phyloP scores from a whole-genome alignment of 2,797 vertebrate genomes.

The Moxostoma hubbsi region DNA sequence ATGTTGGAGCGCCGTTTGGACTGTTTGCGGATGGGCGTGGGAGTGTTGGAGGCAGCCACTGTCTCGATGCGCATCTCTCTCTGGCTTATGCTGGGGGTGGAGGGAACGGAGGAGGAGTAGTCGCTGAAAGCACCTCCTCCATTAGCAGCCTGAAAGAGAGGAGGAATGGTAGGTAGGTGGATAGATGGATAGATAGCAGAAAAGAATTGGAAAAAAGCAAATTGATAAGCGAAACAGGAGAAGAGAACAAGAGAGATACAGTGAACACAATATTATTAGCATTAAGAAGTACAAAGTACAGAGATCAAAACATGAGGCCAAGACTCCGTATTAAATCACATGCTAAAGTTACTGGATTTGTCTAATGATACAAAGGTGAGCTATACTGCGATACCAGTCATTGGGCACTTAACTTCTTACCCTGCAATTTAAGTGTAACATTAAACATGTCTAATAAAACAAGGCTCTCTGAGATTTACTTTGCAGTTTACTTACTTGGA shows the following conservation, averaged over 20 bases:
- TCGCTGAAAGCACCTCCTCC: conserved; percentile 94
- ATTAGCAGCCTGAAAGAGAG: conserved; percentile 86
- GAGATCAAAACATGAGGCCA: too few relatives aligned
- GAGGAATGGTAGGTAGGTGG: too few relatives aligned
- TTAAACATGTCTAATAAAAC: too few relatives aligned
- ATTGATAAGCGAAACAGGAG: not conserved
- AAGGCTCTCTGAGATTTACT: too few relatives aligned
- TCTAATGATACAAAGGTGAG: too few relatives aligned
- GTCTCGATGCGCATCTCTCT: conserved; percentile 98
- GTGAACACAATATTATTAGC: not conserved
- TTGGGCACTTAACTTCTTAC: too few relatives aligned
- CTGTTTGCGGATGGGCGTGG: conserved; percentile 99
- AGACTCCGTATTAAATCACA: too few relatives aligned
- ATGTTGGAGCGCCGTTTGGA: conserved; percentile 99
- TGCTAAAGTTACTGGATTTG: too few relatives aligned
- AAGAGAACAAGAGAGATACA: not conserved
- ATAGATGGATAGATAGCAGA: conserved; percentile 15
- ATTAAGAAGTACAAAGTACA: not conserved
- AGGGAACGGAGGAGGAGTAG: conserved; percentile 98
- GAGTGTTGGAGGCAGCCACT: conserved; percentile 96
- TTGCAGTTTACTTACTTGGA: too few relatives aligned
- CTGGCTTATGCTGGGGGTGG: conserved; percentile 99
- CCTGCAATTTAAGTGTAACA: too few relatives aligned
- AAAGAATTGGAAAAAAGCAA: not conserved
- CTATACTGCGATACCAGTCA: too few relatives aligned